Evolutionary conservation across 2,888 invertebrate species (phyloP).

Genomic region (Watsonalla cultraria): DNA sequence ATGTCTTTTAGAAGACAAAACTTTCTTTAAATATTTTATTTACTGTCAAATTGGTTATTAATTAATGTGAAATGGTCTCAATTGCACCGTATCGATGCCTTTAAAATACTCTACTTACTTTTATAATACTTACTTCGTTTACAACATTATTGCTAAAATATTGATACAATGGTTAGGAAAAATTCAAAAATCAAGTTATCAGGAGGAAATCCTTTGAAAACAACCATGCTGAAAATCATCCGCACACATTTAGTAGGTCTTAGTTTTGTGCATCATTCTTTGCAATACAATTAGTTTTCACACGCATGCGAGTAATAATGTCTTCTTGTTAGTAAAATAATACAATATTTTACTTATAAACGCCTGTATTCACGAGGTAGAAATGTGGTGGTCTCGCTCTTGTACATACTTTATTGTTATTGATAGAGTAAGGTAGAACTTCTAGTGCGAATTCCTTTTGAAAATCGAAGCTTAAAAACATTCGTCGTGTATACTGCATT

Average conservation of each 20-base stretch:
- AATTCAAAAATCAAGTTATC: neutral
- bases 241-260: too few species aligned
- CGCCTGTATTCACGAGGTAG: neutral
- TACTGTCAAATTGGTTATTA: too few species aligned
- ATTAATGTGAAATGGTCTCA: too few species aligned
- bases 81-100: too few species aligned
- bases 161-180: too few species aligned
- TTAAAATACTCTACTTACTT: too few species aligned
- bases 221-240: neutral
- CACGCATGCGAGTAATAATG: slow-evolving; percentile 57
- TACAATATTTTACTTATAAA: neutral
- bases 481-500: too few species aligned
- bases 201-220: neutral
- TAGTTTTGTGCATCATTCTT: slow-evolving; percentile 24
- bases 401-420: neutral
- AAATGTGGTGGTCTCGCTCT: neutral
- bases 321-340: slow-evolving; percentile 9
- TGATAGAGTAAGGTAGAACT: neutral
- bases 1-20: too few species aligned
- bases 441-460: too few species aligned
- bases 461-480: too few species aligned
- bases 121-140: neutral
- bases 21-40: too few species aligned
- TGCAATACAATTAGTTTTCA: slow-evolving; percentile 51
- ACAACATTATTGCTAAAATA: too few species aligned